Base-by-base conservation (phyloP, 1,140 invertebrate genomes). In the Drosophila ogumai region DNA sequence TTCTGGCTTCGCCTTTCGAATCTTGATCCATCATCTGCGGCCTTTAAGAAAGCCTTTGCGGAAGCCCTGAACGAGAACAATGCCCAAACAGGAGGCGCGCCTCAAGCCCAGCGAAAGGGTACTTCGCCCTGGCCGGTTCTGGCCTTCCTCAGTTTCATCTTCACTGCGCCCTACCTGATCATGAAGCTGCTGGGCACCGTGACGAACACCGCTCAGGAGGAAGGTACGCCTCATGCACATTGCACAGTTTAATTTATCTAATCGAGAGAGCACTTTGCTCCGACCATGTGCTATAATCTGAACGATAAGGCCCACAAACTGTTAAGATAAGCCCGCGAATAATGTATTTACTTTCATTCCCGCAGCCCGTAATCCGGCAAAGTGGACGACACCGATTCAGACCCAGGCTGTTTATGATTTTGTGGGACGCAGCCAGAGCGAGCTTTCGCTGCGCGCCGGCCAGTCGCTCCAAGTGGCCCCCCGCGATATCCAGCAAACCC, bases 91-190 rank as follows among this genome's bases (percentile, higher is more conserved):
- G 57, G 67, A 2, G 82, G 69, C 10, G 76, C 63, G 9, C 79
- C 84, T 13, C 61, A 75, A 8, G 43, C 55, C 5, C 75, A 81
- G 2, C 79, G 75, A 55, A 91, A 82, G 52, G 87, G 84, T 19
- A 81, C 92, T 59, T 93, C 94, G 3, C 94, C 94, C 43, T 96
- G 96, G 96, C 95, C 96, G 9, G 94, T 96, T 8, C 76, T 96
- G 15, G 92, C 98, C 73, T 98, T 99, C 93, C 94, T 99, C 79
- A 96, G 96, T 15, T 94, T 99, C 58, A 95, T 99, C 56, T 94
- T 98, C 46, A 96, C 96, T 1, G 97, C 97, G 47, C 98, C 98
- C 0, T 99, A 98, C 93, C 93, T 99, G 22, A 96, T 99, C 63
- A 97, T 97, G 93, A 97, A 96, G 93, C 94, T 99, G 85, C 86